These are phyloP conservation scores for Tetrao urogallus DNA, from an alignment of 2,113 vertebrate species.

Conservation along the genomic window DNA sequence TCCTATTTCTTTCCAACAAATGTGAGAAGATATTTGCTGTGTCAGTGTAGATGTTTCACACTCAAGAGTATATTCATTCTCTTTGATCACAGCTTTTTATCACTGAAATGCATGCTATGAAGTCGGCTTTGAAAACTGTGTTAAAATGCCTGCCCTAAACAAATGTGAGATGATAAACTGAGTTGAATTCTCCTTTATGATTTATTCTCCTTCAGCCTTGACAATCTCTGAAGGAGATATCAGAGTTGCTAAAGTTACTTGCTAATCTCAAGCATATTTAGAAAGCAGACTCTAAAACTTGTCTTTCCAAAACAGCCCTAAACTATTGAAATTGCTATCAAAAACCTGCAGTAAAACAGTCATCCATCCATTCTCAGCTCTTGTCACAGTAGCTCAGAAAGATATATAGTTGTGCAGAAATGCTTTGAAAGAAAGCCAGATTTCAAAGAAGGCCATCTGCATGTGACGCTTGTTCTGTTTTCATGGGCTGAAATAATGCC, in stretches of 20 bases:
- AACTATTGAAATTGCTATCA: constrained; percentile 5
- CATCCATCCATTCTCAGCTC: not conserved
- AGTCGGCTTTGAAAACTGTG: not conserved
- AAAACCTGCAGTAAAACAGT: not conserved
- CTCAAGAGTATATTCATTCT: not conserved
- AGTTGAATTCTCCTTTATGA: not conserved
- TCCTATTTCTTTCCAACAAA: not conserved
- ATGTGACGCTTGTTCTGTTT: not conserved
- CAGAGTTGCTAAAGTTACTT: not conserved
- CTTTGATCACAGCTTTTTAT: not conserved
- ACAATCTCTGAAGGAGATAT: not conserved
- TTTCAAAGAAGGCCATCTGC: not conserved
- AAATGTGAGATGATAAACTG: not conserved
- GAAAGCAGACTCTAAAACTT: not conserved
- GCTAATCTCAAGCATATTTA: not conserved
- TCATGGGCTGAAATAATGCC: not conserved
- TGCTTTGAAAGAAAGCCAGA: not conserved
- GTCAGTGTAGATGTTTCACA: not conserved
- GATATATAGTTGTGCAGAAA: not conserved
- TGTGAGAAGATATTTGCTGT: not conserved
- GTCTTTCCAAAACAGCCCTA: not conserved
- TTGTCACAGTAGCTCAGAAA: not conserved
- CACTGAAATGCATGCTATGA: not conserved
- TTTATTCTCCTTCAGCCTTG: not conserved
- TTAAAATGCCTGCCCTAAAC: not conserved